A percentile compares a stretch with the other conserved stretches of the same genome.
Evolutionary conservation across 2,113 vertebrate genomes (phyloP).

Genomic region (Proterorhinus semilunaris): DNA sequence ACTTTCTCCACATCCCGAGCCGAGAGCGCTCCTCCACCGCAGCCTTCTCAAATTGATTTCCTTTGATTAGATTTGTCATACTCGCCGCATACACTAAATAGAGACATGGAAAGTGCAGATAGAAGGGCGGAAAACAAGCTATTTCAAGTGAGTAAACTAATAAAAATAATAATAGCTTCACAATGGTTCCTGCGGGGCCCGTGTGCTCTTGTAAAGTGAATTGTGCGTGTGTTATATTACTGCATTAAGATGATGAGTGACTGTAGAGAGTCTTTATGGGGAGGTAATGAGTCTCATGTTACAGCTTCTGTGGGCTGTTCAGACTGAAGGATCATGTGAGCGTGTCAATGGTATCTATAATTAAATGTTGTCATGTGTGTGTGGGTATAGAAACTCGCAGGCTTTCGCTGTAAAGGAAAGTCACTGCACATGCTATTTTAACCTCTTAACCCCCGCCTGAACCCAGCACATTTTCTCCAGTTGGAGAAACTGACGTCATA

Average conservation of each 20-base stretch:
- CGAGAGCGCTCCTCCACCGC: no score
- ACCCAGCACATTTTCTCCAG: no score
- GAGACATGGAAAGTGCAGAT: no score
- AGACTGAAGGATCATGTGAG: not conserved
- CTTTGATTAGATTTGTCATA: no score
- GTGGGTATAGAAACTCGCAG: not conserved
- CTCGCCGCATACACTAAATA: no score
- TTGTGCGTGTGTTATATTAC: constrained; percentile 26
- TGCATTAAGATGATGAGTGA: constrained; percentile 28
- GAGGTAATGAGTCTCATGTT: constrained; percentile 19
- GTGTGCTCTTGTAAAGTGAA: not conserved
- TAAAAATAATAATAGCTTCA: not conserved
- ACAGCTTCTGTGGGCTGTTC: not conserved
- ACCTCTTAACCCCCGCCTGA: no score
- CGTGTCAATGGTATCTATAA: not conserved
- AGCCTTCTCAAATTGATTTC: no score
- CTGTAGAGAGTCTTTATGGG: constrained; percentile 19
- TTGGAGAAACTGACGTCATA: no score
- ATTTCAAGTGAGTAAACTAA: no score
- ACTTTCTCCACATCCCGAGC: not conserved
- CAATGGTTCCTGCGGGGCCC: not conserved
- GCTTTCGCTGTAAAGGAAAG: no score
- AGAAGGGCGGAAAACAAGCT: no score
- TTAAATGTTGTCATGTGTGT: not conserved
- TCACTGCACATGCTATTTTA: no score